Percentiles rank a stretch among this genome's conserved stretches.
These are phyloP conservation scores for Drosophila barbarae DNA, from an alignment of 2,888 invertebrate species.

Conservation along the genomic window DNA sequence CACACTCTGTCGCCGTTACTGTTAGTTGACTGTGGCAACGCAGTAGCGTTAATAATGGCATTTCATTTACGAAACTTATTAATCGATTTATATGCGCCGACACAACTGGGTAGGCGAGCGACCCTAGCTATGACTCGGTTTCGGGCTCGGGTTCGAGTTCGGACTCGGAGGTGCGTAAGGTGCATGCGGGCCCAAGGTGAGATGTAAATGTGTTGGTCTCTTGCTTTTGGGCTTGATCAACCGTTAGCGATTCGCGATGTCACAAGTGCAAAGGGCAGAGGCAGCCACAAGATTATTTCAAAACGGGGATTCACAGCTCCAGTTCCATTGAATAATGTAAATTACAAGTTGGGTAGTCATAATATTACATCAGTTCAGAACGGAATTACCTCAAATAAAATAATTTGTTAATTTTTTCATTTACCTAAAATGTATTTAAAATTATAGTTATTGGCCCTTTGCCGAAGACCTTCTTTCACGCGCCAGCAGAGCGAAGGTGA, in stretches of 20 bases:
- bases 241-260: constrained; percentile 63
- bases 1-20: constrained; percentile 38
- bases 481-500: constrained; percentile 20
- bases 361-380: neutral
- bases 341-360: too few species aligned
- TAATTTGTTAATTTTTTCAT: neutral
- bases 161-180: constrained; percentile 7
- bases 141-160: neutral
- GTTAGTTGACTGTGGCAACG: constrained; percentile 38
- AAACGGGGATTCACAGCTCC: neutral
- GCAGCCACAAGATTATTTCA: neutral
- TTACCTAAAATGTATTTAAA: neutral
- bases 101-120: constrained; percentile 45
- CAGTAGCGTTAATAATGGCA: constrained; percentile 59
- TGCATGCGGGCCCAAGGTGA: constrained; percentile 59
- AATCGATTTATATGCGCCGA: constrained; percentile 72
- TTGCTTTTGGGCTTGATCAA: constrained; percentile 35
- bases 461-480: constrained; percentile 9
- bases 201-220: constrained; percentile 56
- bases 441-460: neutral
- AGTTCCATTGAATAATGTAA: neutral
- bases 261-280: constrained; percentile 35
- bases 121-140: constrained; percentile 10
- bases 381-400: neutral
- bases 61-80: constrained; percentile 72